Base-by-base conservation (phyloP, 1,140 invertebrate genomes). In the Hyles euphorbiae region DNA sequence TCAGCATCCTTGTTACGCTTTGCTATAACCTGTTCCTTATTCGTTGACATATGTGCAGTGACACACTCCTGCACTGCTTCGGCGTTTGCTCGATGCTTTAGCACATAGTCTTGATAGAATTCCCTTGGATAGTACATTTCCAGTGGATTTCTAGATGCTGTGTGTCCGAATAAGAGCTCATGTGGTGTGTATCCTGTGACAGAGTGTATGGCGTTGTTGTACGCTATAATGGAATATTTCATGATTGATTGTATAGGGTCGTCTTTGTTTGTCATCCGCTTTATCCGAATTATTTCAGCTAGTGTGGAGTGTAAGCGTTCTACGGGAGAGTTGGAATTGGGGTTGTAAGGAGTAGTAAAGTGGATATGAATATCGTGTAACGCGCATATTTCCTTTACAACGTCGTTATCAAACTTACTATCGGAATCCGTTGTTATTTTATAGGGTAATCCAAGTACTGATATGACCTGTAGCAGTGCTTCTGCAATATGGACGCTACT, bases 391-490 rank as follows among this genome's bases (percentile, higher is more conserved):
- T 73, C 74, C 7, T 32, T 54, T 32, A 76, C 67, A 2, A 70
- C 61, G 9, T 75, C 67, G n/a, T 36, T 36, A 36, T 36, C 36
- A 7, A 36, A 36, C 7, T 72, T 72, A n/a, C 62, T n/a, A 8
- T 69, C 69, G 1, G 72, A 75, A 34, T 72, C 69, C 3, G 65
- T 72, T 1, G 72, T 75, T 10, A 76, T 68, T 62, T 75, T 75
- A 22, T 53, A 45, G 0, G 73, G 70, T 51, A 72, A 3, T 56
- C 71, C 74, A 56, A 75, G 5, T n/a, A 68, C 9, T 34, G 70
- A 69, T 40, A 75, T 72, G 57, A 67, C 48, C 8, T 57, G 22
- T 50, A 70, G n/a, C 52, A 76, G 50, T 1, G 73, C 65, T 63
- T 76, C 70, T 22, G 68, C 64, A 40, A 72, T 67, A 32, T 68